Conservation (phyloP, 1,140 invertebrate species). For the Centruroides vittatus region DNA sequence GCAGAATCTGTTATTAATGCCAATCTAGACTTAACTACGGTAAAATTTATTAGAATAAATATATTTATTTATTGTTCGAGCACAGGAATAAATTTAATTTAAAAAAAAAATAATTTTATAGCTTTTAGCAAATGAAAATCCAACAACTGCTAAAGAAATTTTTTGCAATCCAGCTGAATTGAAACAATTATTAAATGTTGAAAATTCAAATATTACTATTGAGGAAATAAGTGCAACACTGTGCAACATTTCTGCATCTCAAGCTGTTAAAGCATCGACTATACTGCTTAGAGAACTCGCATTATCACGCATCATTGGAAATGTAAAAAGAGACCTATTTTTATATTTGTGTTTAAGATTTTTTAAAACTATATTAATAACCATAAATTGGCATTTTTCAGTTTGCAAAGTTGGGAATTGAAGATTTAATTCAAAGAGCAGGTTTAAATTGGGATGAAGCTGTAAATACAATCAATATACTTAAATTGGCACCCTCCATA, state of each 20-base stretch:
- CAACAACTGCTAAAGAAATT: background rate
- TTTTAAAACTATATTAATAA: too few relatives aligned
- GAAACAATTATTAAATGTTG: background rate
- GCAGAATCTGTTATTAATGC: conserved; percentile 1
- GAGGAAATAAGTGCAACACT: background rate
- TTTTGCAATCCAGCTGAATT: background rate
- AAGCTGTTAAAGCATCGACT: background rate
- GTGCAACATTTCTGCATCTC: background rate
- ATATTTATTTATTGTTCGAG: too few relatives aligned
- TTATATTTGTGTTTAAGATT: too few relatives aligned
- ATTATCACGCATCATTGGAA: conserved; percentile 1
- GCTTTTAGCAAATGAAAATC: background rate
- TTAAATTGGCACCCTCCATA: conserved; percentile 10
- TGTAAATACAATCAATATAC: conserved; percentile 2
- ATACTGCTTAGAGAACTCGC: conserved; percentile 3
- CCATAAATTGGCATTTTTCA: background rate
- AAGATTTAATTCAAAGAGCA: conserved; percentile 15
- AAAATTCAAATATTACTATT: background rate
- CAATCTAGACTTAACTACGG: conserved; percentile 9
- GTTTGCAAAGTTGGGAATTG: conserved; percentile 12
- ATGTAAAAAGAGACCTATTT: background rate
- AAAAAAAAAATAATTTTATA: too few relatives aligned
- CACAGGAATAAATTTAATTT: too few relatives aligned
- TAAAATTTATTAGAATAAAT: background rate
- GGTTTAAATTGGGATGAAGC: conserved; percentile 7